These are phyloP conservation scores for Gymnoscopelus microlampas DNA, from an alignment of 2,797 vertebrate genomes.

Conservation along the genomic window DNA sequence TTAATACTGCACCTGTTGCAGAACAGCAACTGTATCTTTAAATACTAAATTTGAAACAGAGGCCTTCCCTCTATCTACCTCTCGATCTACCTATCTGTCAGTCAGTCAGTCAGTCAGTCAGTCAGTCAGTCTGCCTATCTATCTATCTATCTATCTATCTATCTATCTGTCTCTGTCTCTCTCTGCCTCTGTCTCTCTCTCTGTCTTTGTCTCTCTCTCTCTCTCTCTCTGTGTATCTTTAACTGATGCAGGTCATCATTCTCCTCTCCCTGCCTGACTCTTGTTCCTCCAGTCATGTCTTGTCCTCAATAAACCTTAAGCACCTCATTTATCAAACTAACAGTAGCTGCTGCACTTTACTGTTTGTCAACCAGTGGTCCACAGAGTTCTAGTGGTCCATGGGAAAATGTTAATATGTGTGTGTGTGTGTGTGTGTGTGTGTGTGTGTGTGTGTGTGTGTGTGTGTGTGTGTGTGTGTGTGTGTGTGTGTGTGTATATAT, in stretches of 20 bases:
- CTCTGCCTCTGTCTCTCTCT: conserved; percentile 33
- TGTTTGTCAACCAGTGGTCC: too few relatives aligned
- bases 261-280: too few relatives aligned
- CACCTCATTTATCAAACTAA: too few relatives aligned
- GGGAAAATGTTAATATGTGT: too few relatives aligned
- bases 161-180: conserved; percentile 30
- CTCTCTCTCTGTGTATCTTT: conserved; percentile 42
- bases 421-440: too few relatives aligned
- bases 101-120: not conserved
- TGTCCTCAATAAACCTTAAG: too few relatives aligned
- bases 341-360: too few relatives aligned
- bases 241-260: conserved; percentile 1
- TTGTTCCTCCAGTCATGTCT: too few relatives aligned
- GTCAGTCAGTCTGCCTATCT: not conserved
- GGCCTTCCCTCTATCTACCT: conserved; percentile 10
- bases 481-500: too few relatives aligned
- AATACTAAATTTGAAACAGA: conserved; percentile 23
- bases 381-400: too few relatives aligned
- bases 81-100: conserved; percentile 12
- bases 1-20: conserved; percentile 44
- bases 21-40: conserved; percentile 33
- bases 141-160: conserved; percentile 18
- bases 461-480: too few relatives aligned
- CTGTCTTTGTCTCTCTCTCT: conserved; percentile 18
- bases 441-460: too few relatives aligned